phyloP scores from a whole-genome alignment of 1,140 invertebrate genomes.

The Eulimnadia texana region DNA sequence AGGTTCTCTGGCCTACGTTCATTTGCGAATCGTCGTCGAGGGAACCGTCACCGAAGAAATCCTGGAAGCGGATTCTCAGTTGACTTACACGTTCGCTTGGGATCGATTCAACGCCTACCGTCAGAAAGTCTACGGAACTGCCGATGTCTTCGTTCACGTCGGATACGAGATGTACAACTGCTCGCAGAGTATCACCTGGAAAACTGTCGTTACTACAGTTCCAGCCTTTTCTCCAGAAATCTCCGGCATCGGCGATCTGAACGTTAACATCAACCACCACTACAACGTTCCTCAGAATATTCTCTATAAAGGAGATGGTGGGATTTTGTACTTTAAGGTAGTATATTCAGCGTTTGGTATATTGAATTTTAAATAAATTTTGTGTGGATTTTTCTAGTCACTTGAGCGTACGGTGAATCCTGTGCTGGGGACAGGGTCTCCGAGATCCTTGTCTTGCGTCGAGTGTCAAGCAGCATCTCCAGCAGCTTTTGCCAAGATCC shows the following conservation, averaged over 20 bases:
- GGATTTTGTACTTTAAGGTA: conserved; percentile 81
- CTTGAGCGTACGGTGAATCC: conserved; percentile 55
- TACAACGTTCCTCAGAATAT: conserved; percentile 97
- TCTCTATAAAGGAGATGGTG: conserved; percentile 89
- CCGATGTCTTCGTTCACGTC: conserved; percentile 64
- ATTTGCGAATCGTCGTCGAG: conserved; percentile 78
- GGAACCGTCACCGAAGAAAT: conserved; percentile 77
- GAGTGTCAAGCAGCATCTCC: conserved; percentile 61
- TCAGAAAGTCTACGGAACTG: conserved; percentile 83
- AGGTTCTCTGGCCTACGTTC: conserved; percentile 63
- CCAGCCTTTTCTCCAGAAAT: conserved; percentile 96
- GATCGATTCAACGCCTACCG: conserved; percentile 93
- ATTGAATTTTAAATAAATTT: background rate
- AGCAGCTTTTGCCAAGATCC: conserved; percentile 67
- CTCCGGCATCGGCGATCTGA: conserved; percentile 93
- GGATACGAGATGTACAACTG: conserved; percentile 90
- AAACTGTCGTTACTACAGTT: conserved; percentile 77
- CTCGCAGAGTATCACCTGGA: conserved; percentile 66
- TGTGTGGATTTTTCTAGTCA: background rate
- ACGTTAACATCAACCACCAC: conserved; percentile 91
- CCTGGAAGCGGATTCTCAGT: conserved; percentile 87
- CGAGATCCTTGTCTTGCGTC: conserved; percentile 52
- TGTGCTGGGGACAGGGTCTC: conserved; percentile 85
- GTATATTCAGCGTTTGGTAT: conserved; percentile 44
- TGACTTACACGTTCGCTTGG: conserved; percentile 92